Conservation (phyloP, 2,797 vertebrate genomes). For the Betta splendens region DNA sequence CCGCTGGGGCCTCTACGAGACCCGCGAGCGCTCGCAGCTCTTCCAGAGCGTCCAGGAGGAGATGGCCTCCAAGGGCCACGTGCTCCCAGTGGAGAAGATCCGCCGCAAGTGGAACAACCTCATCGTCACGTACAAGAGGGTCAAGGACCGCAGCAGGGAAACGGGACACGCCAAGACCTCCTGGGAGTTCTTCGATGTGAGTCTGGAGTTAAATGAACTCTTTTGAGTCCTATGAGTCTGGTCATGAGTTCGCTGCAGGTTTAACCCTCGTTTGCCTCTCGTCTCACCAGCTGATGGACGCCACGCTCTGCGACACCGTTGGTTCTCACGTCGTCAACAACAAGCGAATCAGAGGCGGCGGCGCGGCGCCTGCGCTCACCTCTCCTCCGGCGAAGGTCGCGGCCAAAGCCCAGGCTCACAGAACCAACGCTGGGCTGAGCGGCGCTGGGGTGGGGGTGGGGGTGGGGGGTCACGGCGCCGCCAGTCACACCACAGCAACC, state of each 20-base stretch:
- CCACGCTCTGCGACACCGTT: slow-evolving; percentile 74
- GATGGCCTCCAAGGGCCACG: slow-evolving; percentile 78
- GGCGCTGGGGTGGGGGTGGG: slow-evolving; percentile 36
- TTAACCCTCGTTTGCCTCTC: too few species aligned
- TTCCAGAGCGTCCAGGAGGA: slow-evolving; percentile 84
- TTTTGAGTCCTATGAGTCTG: too few species aligned
- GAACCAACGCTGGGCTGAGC: slow-evolving; percentile 48
- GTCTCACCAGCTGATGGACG: slow-evolving; percentile 73
- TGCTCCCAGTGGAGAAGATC: slow-evolving; percentile 80
- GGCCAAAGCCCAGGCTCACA: slow-evolving; percentile 42
- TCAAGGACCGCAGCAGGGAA: slow-evolving; percentile 81
- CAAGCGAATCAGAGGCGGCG: slow-evolving; percentile 57
- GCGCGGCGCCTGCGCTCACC: slow-evolving; percentile 7
- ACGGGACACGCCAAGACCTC: slow-evolving; percentile 81
- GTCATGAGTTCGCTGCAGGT: too few species aligned
- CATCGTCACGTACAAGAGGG: slow-evolving; percentile 84
- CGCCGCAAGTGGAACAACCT: slow-evolving; percentile 86
- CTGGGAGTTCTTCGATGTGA: slow-evolving; percentile 85
- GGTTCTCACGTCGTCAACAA: slow-evolving; percentile 65
- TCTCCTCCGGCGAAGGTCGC: slow-evolving; percentile 63
- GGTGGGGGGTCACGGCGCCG: slow-evolving; percentile 10
- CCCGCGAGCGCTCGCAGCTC: slow-evolving; percentile 80
- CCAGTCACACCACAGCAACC: slow-evolving; percentile 36
- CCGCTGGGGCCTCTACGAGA: slow-evolving; percentile 81
- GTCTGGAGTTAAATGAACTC: slow-evolving; percentile 14